Evolutionary conservation across 35 echinoderm and acorn worm genomes (phyloP).

Genomic region (Apostichopus californicus): DNA sequence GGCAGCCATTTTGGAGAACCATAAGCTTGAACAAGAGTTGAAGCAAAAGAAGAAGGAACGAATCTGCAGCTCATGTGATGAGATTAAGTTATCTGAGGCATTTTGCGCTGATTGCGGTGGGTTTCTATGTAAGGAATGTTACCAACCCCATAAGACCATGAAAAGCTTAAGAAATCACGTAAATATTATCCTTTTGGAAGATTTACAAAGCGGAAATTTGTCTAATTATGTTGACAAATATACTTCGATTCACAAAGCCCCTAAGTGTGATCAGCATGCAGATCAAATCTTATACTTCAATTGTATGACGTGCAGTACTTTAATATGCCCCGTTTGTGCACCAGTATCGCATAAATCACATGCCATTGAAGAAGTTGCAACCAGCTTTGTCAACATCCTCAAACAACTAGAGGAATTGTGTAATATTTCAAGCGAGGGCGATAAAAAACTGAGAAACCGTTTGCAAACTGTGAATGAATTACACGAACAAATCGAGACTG

Average conservation of each 20-base stretch:
- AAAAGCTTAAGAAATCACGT: neutral
- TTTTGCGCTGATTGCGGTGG: slow-evolving; percentile 22
- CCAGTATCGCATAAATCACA: slow-evolving; percentile 9
- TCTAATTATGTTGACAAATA: neutral
- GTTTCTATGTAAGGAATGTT: neutral
- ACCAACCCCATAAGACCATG: neutral
- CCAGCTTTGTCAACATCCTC: neutral
- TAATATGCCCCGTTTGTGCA: slow-evolving; percentile 41
- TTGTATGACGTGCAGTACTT: slow-evolving; percentile 6
- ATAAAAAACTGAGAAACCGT: neutral
- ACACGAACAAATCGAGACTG: neutral
- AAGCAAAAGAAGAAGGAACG: slow-evolving; percentile 14
- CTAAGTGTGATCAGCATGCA: neutral
- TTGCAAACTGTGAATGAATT: neutral
- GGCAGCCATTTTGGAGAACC: neutral
- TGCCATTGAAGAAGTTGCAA: slow-evolving; percentile 15
- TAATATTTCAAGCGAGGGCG: neutral
- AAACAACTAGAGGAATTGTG: neutral
- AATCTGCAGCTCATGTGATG: neutral
- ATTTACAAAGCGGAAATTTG: neutral
- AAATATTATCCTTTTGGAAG: neutral
- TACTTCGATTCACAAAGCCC: neutral
- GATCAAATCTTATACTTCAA: slow-evolving; percentile 7
- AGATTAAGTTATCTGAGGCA: neutral
- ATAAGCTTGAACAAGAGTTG: slow-evolving; percentile 8